Percentiles rank a stretch among this genome's conserved stretches.
These are phyloP conservation scores for Amazona vittata DNA, from an alignment of 2,113 vertebrate genomes.

Conservation along the genomic window DNA sequence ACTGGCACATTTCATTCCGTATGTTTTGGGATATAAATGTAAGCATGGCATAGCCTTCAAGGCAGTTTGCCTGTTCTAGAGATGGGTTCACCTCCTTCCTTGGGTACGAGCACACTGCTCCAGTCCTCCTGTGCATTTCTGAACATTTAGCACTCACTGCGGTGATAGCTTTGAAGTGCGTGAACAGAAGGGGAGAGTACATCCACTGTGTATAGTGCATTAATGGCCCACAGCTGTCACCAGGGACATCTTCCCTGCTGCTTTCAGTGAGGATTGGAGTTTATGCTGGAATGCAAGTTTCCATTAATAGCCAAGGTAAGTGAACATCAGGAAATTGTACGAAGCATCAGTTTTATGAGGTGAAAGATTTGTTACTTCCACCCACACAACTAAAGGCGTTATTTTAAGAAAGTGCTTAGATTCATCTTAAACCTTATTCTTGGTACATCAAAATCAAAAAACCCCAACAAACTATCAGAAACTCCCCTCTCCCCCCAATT, in stretches of 20 bases:
- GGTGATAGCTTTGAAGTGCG: accelerated
- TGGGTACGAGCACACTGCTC: not conserved
- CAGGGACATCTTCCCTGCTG: not conserved
- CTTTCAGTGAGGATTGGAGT: not conserved
- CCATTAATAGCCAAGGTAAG: conserved; percentile 17
- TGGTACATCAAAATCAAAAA: not conserved
- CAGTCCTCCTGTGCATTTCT: accelerated
- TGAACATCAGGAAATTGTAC: not conserved
- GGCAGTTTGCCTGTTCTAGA: not conserved
- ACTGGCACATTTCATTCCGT: accelerated
- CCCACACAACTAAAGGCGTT: not conserved
- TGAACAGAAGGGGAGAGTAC: not conserved
- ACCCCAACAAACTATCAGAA: not conserved
- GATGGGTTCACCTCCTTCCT: not conserved
- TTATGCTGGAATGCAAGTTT: not conserved
- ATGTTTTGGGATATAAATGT: not conserved
- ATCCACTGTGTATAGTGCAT: not conserved
- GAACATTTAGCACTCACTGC: not conserved
- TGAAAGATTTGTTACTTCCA: conserved; percentile 30
- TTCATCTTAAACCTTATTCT: not conserved
- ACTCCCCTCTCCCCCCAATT: not conserved
- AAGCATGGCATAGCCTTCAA: not conserved
- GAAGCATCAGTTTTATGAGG: conserved; percentile 9
- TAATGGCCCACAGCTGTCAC: not conserved
- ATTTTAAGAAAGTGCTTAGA: conserved; percentile 33